Evolutionary conservation across 2,888 invertebrate species (phyloP).

Genomic region (Lacanobia wlatinum): DNA sequence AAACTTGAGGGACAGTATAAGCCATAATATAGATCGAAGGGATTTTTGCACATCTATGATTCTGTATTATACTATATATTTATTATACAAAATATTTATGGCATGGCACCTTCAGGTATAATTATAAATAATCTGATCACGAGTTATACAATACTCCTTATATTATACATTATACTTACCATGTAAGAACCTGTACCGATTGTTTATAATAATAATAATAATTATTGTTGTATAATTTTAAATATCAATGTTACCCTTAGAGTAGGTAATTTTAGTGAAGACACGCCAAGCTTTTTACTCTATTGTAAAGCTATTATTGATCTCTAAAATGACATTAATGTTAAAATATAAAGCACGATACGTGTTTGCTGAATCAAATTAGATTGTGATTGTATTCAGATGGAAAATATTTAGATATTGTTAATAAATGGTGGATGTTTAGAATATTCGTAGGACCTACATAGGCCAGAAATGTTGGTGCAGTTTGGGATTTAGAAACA

Average conservation of each 20-base stretch:
- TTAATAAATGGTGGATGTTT: slow-evolving; percentile 33
- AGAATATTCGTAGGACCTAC: slow-evolving; percentile 14
- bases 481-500: neutral
- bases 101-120: neutral
- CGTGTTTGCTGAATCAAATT: neutral
- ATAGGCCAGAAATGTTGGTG: neutral
- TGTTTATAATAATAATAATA: slow-evolving; percentile 2
- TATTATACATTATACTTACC: slow-evolving; percentile 1
- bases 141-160: slow-evolving; percentile 16
- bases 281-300: slow-evolving; percentile 44
- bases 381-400: slow-evolving; percentile 13
- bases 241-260: slow-evolving; percentile 23
- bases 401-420: slow-evolving; percentile 3
- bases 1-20: neutral
- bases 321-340: neutral
- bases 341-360: neutral
- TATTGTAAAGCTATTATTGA: slow-evolving; percentile 20
- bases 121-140: neutral
- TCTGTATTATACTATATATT: neutral
- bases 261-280: neutral
- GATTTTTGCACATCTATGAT: neutral
- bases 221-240: slow-evolving; percentile 28
- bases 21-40: neutral
- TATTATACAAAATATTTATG: neutral
- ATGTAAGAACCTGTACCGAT: slow-evolving; percentile 19